Percentiles rank a stretch among this genome's conserved stretches.
These are phyloP conservation scores for Micronycteris hirsuta DNA, from an alignment of 2,113 vertebrate species.

Conservation along the genomic window DNA sequence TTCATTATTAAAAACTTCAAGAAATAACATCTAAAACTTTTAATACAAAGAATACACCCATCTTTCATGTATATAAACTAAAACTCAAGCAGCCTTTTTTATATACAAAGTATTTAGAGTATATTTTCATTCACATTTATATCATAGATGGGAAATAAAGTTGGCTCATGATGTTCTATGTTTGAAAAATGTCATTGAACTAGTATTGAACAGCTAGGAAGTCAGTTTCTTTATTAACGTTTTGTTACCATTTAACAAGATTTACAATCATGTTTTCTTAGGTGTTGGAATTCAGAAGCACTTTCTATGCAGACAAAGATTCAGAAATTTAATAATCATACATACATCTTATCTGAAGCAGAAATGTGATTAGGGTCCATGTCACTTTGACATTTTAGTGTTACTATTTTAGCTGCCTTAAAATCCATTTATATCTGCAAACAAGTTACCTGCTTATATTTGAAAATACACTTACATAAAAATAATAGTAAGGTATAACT, in stretches of 20 bases:
- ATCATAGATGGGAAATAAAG: background rate
- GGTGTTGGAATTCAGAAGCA: constrained; percentile 17
- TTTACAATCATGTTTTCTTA: background rate
- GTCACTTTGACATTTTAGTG: background rate
- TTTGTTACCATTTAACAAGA: background rate
- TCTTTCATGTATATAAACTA: background rate
- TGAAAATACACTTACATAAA: background rate
- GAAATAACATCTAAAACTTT: background rate
- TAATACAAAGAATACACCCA: background rate
- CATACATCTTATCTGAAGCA: background rate
- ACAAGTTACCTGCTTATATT: background rate
- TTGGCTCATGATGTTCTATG: background rate
- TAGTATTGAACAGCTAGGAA: background rate
- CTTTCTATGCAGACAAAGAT: background rate
- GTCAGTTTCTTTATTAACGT: background rate
- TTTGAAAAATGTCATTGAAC: background rate
- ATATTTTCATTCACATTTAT: background rate
- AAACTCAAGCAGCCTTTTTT: background rate
- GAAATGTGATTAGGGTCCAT: background rate
- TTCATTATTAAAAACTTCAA: background rate
- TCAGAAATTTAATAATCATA: background rate
- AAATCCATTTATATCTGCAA: background rate
- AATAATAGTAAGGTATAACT: background rate
- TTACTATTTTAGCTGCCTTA: background rate
- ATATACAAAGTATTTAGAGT: background rate